Percentiles rank a stretch among this genome's conserved stretches.
Conservation (phyloP, 2,888 invertebrate species). For the Drosophila macrospina region DNA sequence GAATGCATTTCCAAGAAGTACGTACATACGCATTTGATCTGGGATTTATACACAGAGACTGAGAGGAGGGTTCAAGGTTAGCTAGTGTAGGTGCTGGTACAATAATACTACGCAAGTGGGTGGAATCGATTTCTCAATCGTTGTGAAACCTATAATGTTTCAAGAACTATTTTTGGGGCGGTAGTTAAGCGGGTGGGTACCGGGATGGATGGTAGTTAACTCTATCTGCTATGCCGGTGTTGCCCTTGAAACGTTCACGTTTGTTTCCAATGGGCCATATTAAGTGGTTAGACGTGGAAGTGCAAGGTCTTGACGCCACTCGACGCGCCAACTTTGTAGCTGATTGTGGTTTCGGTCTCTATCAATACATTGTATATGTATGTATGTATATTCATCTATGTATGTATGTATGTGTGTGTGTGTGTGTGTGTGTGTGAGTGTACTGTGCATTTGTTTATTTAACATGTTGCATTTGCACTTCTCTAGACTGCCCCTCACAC, state of each 20-base stretch:
- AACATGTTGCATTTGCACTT: slow-evolving; percentile 69
- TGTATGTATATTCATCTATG: not conserved
- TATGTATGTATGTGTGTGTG: not conserved
- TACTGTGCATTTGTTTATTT: slow-evolving; percentile 58
- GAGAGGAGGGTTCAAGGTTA: not conserved
- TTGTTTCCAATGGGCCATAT: slow-evolving; percentile 30
- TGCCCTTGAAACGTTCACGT: slow-evolving; percentile 50
- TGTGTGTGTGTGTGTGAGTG: slow-evolving; percentile 9
- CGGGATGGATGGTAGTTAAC: not conserved
- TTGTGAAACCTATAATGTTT: not conserved
- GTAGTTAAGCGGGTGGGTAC: not conserved
- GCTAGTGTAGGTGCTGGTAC: not conserved
- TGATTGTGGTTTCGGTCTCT: slow-evolving; percentile 53
- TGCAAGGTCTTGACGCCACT: slow-evolving; percentile 60
- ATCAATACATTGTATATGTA: slow-evolving; percentile 17
- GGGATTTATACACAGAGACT: not conserved
- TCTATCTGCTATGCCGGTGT: slow-evolving; percentile 10
- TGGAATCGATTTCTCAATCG: too few relatives aligned
- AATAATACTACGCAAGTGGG: not conserved
- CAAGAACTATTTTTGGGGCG: not conserved
- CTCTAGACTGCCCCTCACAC: slow-evolving; percentile 8
- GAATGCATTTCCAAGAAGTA: not conserved
- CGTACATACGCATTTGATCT: not conserved
- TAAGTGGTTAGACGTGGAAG: slow-evolving; percentile 53
- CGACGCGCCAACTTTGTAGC: slow-evolving; percentile 51